phyloP scores from a whole-genome alignment of 2,888 invertebrate species.

The Urechis unicinctus region DNA sequence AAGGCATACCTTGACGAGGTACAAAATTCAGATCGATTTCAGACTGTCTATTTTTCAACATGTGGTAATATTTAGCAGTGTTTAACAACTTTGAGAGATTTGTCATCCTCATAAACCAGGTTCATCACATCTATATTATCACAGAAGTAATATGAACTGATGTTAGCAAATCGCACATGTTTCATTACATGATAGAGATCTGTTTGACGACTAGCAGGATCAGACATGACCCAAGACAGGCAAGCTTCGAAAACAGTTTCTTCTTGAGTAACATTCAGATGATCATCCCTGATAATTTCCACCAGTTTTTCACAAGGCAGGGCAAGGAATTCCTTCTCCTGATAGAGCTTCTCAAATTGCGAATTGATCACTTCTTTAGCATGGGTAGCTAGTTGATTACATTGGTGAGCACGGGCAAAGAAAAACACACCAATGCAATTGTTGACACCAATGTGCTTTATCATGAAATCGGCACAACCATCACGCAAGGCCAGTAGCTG shows the following conservation, averaged over 20 bases:
- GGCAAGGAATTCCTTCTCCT: constrained; percentile 38
- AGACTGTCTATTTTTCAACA: constrained; percentile 34
- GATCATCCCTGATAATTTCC: constrained; percentile 42
- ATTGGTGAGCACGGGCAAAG: constrained; percentile 46
- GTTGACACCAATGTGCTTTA: constrained; percentile 37
- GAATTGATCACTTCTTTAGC: constrained; percentile 33
- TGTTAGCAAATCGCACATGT: constrained; percentile 43
- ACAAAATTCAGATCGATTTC: constrained; percentile 45
- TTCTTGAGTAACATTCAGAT: constrained; percentile 37
- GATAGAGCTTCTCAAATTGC: constrained; percentile 24
- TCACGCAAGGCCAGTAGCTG: constrained; percentile 38
- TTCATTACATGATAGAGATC: constrained; percentile 34
- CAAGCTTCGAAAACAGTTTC: constrained; percentile 43
- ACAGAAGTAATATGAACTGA: constrained; percentile 47
- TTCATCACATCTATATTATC: constrained; percentile 37
- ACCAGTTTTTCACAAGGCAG: constrained; percentile 43
- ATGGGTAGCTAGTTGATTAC: constrained; percentile 28
- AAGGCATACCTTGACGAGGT: constrained; percentile 31
- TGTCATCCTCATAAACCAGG: constrained; percentile 26
- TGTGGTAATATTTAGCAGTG: constrained; percentile 38
- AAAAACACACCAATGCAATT: constrained; percentile 47
- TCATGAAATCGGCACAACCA: constrained; percentile 47
- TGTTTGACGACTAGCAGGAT: constrained; percentile 21
- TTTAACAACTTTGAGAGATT: constrained; percentile 29
- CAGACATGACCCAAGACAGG: constrained; percentile 36